phyloP scores from a whole-genome alignment of 1,140 invertebrate species.

The Drosophila prosaltans region DNA sequence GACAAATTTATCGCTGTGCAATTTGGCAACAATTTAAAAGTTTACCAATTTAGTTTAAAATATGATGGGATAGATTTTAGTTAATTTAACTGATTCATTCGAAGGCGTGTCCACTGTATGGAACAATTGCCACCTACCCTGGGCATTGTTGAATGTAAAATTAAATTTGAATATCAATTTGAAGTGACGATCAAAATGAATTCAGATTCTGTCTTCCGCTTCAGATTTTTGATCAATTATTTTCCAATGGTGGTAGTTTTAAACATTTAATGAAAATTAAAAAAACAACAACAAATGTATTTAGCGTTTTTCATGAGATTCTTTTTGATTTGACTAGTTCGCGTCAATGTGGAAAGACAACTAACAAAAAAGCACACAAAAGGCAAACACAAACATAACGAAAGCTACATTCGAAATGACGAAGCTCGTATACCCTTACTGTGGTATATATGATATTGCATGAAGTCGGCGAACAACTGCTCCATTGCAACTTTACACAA shows the following conservation, averaged over 20 bases:
- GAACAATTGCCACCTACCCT: slow-evolving; percentile 56
- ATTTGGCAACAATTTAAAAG: neutral
- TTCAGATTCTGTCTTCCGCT: slow-evolving; percentile 16
- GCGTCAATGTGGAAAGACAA: slow-evolving; percentile 62
- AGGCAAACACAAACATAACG: slow-evolving; percentile 30
- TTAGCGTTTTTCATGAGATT: slow-evolving; percentile 51
- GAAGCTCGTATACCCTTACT: slow-evolving; percentile 1
- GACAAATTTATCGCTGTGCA: neutral
- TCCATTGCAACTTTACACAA: too few relatives aligned
- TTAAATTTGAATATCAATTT: slow-evolving; percentile 47
- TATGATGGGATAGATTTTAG: neutral
- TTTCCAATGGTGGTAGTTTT: slow-evolving; percentile 29
- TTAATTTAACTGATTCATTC: slow-evolving; percentile 26
- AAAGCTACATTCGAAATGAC: neutral
- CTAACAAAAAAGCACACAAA: slow-evolving; percentile 44
- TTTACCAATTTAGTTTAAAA: neutral
- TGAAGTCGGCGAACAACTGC: neutral
- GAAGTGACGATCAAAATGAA: neutral
- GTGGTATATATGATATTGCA: neutral
- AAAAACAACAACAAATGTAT: slow-evolving; percentile 18
- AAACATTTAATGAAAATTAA: slow-evolving; percentile 32
- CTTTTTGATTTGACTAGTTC: slow-evolving; percentile 41
- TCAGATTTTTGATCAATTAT: slow-evolving; percentile 21
- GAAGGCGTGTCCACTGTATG: slow-evolving; percentile 21
- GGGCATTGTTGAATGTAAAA: slow-evolving; percentile 56